Evolutionary conservation across 2,797 vertebrate genomes (phyloP), one percentile per base, ranked within the genome.

Genomic region (Chaetophractus vellerosus): DNA sequence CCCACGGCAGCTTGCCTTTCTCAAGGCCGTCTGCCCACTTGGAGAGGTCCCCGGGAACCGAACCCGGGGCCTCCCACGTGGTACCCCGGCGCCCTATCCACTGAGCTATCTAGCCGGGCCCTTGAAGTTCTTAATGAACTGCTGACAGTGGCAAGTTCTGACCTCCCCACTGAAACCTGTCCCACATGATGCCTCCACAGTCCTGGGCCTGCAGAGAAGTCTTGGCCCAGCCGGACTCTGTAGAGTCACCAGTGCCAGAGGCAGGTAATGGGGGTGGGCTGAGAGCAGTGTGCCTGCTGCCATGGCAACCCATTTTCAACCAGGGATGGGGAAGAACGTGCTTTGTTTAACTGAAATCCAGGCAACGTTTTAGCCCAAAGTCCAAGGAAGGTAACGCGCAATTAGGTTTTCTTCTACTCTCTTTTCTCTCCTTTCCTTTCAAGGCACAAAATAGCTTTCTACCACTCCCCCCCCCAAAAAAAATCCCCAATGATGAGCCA

Each of bases 311-410:
- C n/a, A 41, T 0, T 1, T 74, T 38, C 71, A 50, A 75, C 74
- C 21, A n/a, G 48, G 71, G 86, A 91, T 31, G 41, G 57, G 72
- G 57, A 75, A 68, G 76, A 71, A 86, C 31, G 86, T 59, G 33
- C 87, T 85, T 80, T 48, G 78, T 72, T 80, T 95, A 59, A 96
- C 0, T 88, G 91, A 96, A 95, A 97, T 88, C 59, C 18, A 21
- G 59, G 80, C 63, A 75, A 61, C 28, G 0, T 85, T 82, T 75
- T 23, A 87, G 33, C 33, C 38, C 59, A 71, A 89, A 79, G 38
- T 50, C 28, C 4, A 14, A 90, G 48, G 84, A 90, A 94, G 87
- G 57, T 36, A 88, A 75, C 48, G 94, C 18, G 87, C 33, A 23
- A 33, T 64, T 91, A 81, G n/a, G 64, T 50, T 75, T 81, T 52